A percentile compares a stretch with the other conserved stretches of the same genome.
These are phyloP conservation scores for Charadrius vociferus DNA, from an alignment of 2,113 vertebrate genomes.

Conservation along the genomic window DNA sequence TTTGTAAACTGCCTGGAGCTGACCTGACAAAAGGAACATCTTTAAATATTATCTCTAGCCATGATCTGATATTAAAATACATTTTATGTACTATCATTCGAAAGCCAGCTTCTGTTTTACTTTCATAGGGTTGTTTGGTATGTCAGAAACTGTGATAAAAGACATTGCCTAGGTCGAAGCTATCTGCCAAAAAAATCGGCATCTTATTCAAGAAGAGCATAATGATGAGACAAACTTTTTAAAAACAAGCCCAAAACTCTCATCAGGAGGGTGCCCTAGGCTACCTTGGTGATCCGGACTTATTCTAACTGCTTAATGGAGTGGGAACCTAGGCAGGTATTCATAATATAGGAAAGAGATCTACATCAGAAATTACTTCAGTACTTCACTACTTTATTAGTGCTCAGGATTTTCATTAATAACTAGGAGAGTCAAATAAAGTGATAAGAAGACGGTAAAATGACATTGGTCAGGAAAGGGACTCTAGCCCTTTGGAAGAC, in stretches of 20 bases:
- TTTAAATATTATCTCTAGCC: neutral
- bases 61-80: neutral
- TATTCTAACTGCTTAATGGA: neutral
- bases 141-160: neutral
- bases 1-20: constrained; percentile 4
- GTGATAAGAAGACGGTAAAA: neutral
- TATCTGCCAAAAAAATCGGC: neutral
- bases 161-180: neutral
- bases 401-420: neutral
- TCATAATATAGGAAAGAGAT: neutral
- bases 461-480: neutral
- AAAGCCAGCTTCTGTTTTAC: neutral
- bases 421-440: neutral
- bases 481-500: neutral
- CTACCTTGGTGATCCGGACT: neutral
- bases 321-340: neutral
- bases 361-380: neutral
- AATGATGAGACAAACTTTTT: neutral
- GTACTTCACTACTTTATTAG: neutral
- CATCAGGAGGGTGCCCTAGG: neutral
- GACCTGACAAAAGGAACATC: neutral
- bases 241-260: neutral
- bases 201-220: neutral
- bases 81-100: neutral
- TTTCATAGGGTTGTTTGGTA: neutral